These are phyloP conservation scores for Sebastes nivosus DNA, from an alignment of 2,797 vertebrate species.

Conservation along the genomic window DNA sequence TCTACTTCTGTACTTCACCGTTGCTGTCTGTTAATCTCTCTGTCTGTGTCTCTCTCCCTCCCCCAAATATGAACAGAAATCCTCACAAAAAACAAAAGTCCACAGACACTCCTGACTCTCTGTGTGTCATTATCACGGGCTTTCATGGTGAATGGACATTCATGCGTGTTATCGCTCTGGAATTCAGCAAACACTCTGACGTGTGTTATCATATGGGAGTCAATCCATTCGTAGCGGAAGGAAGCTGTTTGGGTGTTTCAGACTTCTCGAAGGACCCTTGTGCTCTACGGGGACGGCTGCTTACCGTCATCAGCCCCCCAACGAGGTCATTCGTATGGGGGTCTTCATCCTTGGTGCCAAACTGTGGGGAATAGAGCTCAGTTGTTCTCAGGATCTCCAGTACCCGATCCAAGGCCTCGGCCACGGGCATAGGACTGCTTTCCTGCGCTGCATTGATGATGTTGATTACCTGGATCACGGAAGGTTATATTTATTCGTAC, in stretches of 20 bases:
- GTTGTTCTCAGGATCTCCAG: slow-evolving; percentile 96
- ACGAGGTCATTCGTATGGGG: slow-evolving; percentile 97
- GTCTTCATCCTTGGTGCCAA: slow-evolving; percentile 94
- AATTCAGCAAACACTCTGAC: slow-evolving; percentile 27
- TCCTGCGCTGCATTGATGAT: slow-evolving; percentile 98
- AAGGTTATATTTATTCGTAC: not conserved
- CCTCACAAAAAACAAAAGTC: slow-evolving; percentile 8
- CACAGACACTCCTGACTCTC: slow-evolving; percentile 10
- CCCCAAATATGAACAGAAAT: slow-evolving; percentile 25
- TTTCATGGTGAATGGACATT: slow-evolving; percentile 3
- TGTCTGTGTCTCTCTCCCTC: slow-evolving; percentile 15
- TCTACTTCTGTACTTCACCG: slow-evolving; percentile 68
- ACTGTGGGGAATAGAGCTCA: slow-evolving; percentile 95
- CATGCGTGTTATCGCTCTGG: slow-evolving; percentile 18
- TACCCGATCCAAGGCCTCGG: slow-evolving; percentile 94
- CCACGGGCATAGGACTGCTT: slow-evolving; percentile 92
- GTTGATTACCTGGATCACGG: slow-evolving; percentile 89
- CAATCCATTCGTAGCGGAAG: slow-evolving; percentile 26
- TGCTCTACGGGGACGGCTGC: slow-evolving; percentile 35
- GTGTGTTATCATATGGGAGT: slow-evolving; percentile 31
- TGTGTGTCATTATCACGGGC: not conserved
- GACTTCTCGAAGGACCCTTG: not conserved
- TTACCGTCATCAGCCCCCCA: slow-evolving; percentile 95
- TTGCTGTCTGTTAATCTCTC: slow-evolving; percentile 56
- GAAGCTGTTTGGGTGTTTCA: slow-evolving; percentile 48